These are phyloP conservation scores for Macropodus opercularis DNA, from an alignment of 2,797 vertebrate genomes.

Conservation along the genomic window DNA sequence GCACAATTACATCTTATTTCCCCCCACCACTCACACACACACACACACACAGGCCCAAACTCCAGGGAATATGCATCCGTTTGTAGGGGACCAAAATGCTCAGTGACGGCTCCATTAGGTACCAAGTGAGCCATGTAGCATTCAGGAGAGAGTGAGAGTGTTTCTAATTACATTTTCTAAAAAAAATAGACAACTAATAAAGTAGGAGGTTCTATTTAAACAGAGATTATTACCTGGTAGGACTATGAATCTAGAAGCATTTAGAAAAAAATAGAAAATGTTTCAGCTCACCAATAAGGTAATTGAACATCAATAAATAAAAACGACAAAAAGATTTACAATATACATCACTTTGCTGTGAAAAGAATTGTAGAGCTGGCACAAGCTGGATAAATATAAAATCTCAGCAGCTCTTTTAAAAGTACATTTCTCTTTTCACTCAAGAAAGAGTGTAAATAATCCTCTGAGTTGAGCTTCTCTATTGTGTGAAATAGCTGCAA, in stretches of 20 bases:
- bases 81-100: conserved; percentile 67
- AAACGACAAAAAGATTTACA: background rate
- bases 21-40: conserved; percentile 42
- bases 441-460: background rate
- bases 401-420: background rate
- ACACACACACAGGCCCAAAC: conserved; percentile 64
- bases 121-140: conserved; percentile 73
- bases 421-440: background rate
- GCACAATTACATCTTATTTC: conserved; percentile 55
- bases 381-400: background rate
- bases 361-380: too few relatives aligned
- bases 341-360: too few relatives aligned
- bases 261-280: too few relatives aligned
- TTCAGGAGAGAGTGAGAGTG: conserved; percentile 41
- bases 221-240: background rate
- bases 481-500: too few relatives aligned
- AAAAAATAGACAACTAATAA: conserved; percentile 34
- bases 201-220: conserved; percentile 3
- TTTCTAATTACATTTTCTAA: conserved; percentile 53
- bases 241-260: too few relatives aligned
- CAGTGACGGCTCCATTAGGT: conserved; percentile 77
- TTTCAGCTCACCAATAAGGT: background rate
- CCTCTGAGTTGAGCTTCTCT: background rate
- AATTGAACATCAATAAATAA: background rate
- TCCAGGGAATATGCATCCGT: conserved; percentile 58